Evolutionary conservation across 2,888 invertebrate genomes (phyloP), one percentile per base, ranked within the genome.

Genomic region (Watsonalla binaria): DNA sequence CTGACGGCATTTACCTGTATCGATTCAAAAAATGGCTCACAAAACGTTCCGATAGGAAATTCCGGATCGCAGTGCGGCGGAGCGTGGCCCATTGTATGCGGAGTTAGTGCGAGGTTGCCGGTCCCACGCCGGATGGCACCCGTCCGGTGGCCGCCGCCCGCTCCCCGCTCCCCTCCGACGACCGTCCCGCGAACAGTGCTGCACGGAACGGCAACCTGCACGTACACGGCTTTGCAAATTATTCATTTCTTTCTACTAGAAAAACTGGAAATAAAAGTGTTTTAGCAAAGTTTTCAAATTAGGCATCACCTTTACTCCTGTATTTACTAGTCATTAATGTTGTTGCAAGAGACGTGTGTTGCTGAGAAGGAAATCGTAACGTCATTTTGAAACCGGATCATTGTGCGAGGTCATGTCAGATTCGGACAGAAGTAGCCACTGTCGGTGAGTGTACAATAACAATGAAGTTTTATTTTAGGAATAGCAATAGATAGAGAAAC

Each of bases 21-120:
- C 11, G 5, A 11, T 42, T 11, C 8, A 37, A 37, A 37, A 8
- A 37, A 0, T 8, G 8, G 37, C 37, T 37, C 8, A 37, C 11
- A 11, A 42, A 42, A 42, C 42, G 42, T 42, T 42, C 42, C 5
- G 37, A 8, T 9, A 1, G 9, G 24, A 8, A 37, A 37, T 6
- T 5, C 37, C 42, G 39, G 39, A 5, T 5, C 39, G 39, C 5
- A 9, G 39, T 11, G 39, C 9, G 5, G 42, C 42, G 42, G 42
- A 42, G 42, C 42, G 42, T 42, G 42, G 11, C 42, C 42, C 42
- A 39, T 39, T 50, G 61, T 49, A 65, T 58, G 46, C 64, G 60
- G 70, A 65, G 64, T 61, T 54, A 52, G 55, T 51, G 63, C 64
- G 58, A 51, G 59, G 68, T 72, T 70, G 72, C 71, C 71, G 65